These are phyloP conservation scores for Drosophila limbata DNA, from an alignment of 2,888 invertebrate species.

Conservation along the genomic window DNA sequence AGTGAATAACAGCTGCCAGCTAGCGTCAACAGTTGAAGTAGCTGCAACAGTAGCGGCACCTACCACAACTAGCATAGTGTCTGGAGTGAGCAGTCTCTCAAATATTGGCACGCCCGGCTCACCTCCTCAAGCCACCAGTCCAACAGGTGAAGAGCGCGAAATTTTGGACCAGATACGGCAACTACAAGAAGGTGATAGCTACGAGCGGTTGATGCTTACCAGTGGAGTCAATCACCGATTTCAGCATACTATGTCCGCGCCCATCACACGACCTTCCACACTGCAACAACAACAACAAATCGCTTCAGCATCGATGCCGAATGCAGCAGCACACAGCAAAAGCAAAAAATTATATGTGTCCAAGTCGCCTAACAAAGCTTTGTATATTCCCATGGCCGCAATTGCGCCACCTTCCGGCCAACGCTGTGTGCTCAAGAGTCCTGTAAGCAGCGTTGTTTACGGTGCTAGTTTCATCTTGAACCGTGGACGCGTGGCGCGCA, in stretches of 20 bases:
- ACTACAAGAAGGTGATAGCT: constrained; percentile 86
- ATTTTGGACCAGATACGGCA: constrained; percentile 91
- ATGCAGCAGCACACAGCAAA: constrained; percentile 58
- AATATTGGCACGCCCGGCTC: constrained; percentile 90
- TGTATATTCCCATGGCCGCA: constrained; percentile 88
- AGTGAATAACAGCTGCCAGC: constrained; percentile 85
- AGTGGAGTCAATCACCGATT: constrained; percentile 70
- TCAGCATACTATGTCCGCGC: constrained; percentile 74
- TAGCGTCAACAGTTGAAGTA: constrained; percentile 37
- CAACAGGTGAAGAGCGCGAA: constrained; percentile 90
- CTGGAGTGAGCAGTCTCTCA: constrained; percentile 90
- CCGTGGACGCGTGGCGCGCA: constrained; percentile 84
- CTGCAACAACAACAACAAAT: constrained; percentile 65
- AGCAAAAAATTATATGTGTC: constrained; percentile 86
- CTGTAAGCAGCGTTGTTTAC: constrained; percentile 81
- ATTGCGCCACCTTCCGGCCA: constrained; percentile 53
- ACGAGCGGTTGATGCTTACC: constrained; percentile 77
- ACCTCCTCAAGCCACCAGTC: constrained; percentile 93
- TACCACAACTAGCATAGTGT: constrained; percentile 86
- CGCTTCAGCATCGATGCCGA: constrained; percentile 18
- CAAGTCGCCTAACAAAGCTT: constrained; percentile 88
- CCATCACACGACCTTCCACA: constrained; percentile 54
- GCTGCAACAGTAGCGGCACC: constrained; percentile 5
- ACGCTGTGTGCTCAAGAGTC: constrained; percentile 82
- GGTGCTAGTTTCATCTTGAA: constrained; percentile 82